These are phyloP conservation scores for Tribolium freemani DNA, from an alignment of 2,888 invertebrate genomes.

Conservation along the genomic window DNA sequence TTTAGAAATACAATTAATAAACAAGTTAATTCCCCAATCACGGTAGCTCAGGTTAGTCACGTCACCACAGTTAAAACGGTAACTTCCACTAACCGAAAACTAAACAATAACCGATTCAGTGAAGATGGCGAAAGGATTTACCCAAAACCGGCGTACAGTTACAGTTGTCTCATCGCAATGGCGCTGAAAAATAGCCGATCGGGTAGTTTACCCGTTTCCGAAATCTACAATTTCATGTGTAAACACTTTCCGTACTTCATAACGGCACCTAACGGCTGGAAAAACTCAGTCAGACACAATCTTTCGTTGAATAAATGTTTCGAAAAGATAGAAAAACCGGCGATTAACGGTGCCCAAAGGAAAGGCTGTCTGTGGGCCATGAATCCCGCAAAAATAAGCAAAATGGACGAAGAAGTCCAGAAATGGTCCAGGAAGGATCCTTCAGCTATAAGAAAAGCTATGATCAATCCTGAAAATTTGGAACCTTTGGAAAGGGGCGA, in stretches of 20 bases:
- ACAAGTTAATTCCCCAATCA: conserved; percentile 58
- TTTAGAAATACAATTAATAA: conserved; percentile 52
- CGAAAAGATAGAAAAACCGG: conserved; percentile 97
- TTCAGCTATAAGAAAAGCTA: conserved; percentile 90
- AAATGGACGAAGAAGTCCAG: conserved; percentile 98
- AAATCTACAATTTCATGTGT: conserved; percentile 99
- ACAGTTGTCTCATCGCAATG: conserved; percentile 98
- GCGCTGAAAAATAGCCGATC: conserved; percentile 96
- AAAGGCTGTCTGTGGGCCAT: conserved; percentile 97
- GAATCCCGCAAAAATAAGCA: conserved; percentile 93
- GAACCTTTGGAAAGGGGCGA: conserved; percentile 89
- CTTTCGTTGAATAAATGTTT: conserved; percentile 98
- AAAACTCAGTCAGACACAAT: conserved; percentile 98
- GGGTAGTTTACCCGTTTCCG: conserved; percentile 96
- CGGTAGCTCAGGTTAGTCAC: conserved; percentile 58
- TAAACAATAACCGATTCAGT: conserved; percentile 53
- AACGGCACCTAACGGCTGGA: conserved; percentile 98
- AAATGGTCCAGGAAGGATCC: conserved; percentile 98
- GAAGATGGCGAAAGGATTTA: conserved; percentile 76
- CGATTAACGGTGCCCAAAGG: conserved; percentile 86
- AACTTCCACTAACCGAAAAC: conserved; percentile 47
- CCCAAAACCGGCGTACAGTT: conserved; percentile 98
- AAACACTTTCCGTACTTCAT: conserved; percentile 99
- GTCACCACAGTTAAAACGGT: conserved; percentile 56
- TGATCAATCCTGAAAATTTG: conserved; percentile 90